A percentile compares a stretch with the other conserved stretches of the same genome.
Evolutionary conservation across 1,140 invertebrate genomes (phyloP).

Genomic region (Drosophila pallidifrons): DNA sequence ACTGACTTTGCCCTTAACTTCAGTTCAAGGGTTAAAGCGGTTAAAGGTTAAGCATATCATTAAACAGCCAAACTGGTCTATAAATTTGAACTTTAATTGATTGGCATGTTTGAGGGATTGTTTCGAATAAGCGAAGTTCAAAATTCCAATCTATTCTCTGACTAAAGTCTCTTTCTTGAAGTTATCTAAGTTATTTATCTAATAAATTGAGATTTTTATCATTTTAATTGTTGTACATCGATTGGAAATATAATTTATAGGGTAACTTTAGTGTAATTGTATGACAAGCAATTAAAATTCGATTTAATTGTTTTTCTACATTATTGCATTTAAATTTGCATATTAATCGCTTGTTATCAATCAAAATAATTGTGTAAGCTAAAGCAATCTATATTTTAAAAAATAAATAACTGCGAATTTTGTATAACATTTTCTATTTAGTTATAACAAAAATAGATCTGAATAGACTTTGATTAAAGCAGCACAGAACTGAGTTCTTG

Average conservation of each 20-base stretch:
- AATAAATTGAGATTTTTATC: neutral
- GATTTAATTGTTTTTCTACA: no score
- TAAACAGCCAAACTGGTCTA: neutral
- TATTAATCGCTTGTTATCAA: no score
- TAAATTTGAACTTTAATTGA: neutral
- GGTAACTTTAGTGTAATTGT: neutral
- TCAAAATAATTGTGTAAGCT: no score
- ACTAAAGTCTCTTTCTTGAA: no score
- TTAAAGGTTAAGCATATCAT: conserved; percentile 13
- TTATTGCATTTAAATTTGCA: no score
- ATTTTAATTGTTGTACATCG: neutral
- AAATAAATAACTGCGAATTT: no score
- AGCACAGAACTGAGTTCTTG: no score
- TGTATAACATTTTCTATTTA: no score
- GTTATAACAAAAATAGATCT: no score
- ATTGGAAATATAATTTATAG: neutral
- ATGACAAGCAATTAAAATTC: neutral
- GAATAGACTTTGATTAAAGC: no score
- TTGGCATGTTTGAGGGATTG: neutral
- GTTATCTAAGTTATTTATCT: no score
- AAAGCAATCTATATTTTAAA: no score
- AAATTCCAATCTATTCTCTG: neutral
- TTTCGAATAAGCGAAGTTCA: neutral
- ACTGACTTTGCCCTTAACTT: neutral
- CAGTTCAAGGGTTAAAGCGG: conserved; percentile 8